Conservation (phyloP, 2,797 vertebrate genomes). For the Pteropus rufus region DNA sequence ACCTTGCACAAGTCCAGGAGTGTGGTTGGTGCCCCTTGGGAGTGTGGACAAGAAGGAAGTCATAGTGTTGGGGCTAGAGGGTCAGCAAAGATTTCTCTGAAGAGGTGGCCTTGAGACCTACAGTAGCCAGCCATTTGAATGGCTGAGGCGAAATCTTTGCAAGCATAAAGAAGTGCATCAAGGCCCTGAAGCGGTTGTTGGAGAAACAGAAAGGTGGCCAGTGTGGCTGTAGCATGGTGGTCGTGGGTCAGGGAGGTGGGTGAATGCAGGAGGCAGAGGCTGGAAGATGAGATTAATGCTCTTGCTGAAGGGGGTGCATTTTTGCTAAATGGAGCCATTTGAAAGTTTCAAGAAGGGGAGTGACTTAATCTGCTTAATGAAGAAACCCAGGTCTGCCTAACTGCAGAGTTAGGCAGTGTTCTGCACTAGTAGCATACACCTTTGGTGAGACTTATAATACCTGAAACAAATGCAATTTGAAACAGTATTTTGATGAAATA, state of each 20-base stretch:
- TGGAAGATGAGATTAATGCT: fast-evolving
- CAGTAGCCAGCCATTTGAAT: background rate
- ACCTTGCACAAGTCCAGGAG: background rate
- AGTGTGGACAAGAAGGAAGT: background rate
- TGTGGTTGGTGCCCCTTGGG: background rate
- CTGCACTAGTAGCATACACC: background rate
- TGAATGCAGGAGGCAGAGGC: background rate
- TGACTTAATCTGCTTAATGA: background rate
- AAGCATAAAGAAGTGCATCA: background rate
- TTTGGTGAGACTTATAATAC: background rate
- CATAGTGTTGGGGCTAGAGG: background rate
- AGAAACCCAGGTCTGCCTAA: background rate
- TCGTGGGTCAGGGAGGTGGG: too few species aligned
- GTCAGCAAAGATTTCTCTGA: background rate
- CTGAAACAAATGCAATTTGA: background rate
- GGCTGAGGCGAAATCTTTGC: background rate
- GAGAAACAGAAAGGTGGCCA: background rate
- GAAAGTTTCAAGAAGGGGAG: background rate
- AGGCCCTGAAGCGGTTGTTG: background rate
- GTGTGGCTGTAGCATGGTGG: fast-evolving
- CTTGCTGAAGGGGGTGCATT: background rate
- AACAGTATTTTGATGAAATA: background rate
- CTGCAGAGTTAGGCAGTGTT: background rate
- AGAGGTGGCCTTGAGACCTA: background rate
- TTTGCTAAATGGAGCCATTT: background rate